phyloP scores from a whole-genome alignment of 2,797 vertebrate genomes.

The Esox lucius region DNA sequence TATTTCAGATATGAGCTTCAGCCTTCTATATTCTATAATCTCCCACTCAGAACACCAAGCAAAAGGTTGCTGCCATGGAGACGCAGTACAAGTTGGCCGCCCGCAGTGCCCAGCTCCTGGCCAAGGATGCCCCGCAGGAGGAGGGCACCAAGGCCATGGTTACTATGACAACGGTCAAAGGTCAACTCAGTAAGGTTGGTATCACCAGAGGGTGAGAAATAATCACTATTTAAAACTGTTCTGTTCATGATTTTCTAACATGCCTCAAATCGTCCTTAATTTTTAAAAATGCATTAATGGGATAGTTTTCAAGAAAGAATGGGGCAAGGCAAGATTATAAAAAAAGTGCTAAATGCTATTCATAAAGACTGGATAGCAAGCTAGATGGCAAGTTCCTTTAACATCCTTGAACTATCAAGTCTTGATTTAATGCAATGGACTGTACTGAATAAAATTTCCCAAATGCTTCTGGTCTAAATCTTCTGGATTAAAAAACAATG shows the following conservation, averaged over 20 bases:
- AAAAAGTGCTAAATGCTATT: too few relatives aligned
- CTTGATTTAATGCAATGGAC: too few relatives aligned
- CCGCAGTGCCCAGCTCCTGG: slow-evolving; percentile 85
- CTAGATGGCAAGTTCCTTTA: too few relatives aligned
- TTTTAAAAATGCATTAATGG: background rate
- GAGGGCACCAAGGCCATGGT: slow-evolving; percentile 86
- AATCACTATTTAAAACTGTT: background rate
- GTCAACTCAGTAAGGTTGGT: slow-evolving; percentile 87
- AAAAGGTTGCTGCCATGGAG: slow-evolving; percentile 89
- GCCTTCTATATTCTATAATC: slow-evolving; percentile 12
- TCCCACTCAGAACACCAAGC: slow-evolving; percentile 83
- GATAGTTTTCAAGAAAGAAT: background rate
- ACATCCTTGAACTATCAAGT: too few relatives aligned
- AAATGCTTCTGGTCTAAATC: background rate
- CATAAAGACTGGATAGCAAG: too few relatives aligned
- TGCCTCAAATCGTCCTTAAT: background rate
- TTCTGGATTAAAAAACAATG: background rate
- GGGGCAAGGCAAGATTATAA: too few relatives aligned
- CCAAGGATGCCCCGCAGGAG: slow-evolving; percentile 87
- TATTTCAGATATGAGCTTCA: slow-evolving; percentile 4
- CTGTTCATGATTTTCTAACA: background rate
- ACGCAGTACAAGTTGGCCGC: slow-evolving; percentile 87
- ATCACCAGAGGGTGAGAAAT: slow-evolving; percentile 4
- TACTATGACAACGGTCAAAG: slow-evolving; percentile 83
- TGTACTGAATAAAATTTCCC: background rate